These are phyloP conservation scores for Glandiceps talaboti DNA, from an alignment of 53 echinoderm and acorn worm species.

Conservation along the genomic window DNA sequence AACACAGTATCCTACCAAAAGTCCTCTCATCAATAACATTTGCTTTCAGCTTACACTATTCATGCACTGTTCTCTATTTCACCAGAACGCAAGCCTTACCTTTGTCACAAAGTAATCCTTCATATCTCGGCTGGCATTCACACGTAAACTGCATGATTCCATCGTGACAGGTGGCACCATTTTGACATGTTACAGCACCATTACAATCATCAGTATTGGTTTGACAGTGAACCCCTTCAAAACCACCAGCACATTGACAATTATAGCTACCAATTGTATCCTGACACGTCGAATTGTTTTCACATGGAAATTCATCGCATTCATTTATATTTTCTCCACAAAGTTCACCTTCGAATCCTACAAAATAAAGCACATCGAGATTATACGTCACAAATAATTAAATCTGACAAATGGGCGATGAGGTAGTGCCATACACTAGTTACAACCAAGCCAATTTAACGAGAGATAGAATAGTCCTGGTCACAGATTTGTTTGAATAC, in stretches of 20 bases:
- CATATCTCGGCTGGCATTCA: not conserved
- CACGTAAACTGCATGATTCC: not conserved
- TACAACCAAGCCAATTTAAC: too few relatives aligned
- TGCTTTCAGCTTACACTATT: too few relatives aligned
- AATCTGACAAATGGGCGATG: too few relatives aligned
- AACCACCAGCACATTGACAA: not conserved
- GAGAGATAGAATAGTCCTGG: too few relatives aligned
- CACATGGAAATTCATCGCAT: not conserved
- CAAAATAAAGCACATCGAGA: too few relatives aligned
- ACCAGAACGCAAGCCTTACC: too few relatives aligned
- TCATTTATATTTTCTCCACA: not conserved
- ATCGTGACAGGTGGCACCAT: not conserved
- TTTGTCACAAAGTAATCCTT: not conserved
- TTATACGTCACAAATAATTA: too few relatives aligned
- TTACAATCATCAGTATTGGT: not conserved
- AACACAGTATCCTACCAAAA: too few relatives aligned
- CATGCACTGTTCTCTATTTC: too few relatives aligned
- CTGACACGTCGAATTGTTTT: not conserved
- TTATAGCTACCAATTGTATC: not conserved
- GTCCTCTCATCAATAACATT: too few relatives aligned
- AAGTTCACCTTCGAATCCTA: not conserved
- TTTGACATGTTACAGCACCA: not conserved
- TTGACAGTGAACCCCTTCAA: not conserved
- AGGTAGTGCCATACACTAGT: too few relatives aligned
- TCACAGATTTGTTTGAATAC: too few relatives aligned